These are phyloP conservation scores for Sinhomidia bicolor DNA, from an alignment of 2,888 invertebrate species.

Conservation along the genomic window DNA sequence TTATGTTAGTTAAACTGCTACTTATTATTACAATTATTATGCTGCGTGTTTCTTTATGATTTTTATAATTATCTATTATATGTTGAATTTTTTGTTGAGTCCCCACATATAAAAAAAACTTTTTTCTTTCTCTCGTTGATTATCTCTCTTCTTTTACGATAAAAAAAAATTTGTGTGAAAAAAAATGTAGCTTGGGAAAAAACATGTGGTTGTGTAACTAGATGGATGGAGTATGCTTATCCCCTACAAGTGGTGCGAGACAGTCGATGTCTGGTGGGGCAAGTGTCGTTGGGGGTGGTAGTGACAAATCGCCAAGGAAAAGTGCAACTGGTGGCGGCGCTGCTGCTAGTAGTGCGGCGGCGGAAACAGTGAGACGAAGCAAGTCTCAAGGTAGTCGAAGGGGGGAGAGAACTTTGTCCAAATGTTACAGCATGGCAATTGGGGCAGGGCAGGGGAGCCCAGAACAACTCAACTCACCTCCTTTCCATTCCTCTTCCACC, in stretches of 20 bases:
- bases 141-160: neutral
- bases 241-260: constrained; percentile 83
- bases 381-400: constrained; percentile 95
- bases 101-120: neutral
- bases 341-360: constrained; percentile 82
- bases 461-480: constrained; percentile 76
- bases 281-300: constrained; percentile 80
- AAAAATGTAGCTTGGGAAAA: constrained; percentile 28
- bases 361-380: constrained; percentile 89
- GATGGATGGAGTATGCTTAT: constrained; percentile 91
- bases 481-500: constrained; percentile 72
- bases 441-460: constrained; percentile 79
- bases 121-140: neutral
- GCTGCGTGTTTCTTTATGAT: neutral
- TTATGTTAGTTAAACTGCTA: too few species aligned
- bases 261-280: constrained; percentile 77
- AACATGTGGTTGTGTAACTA: constrained; percentile 81
- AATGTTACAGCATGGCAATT: constrained; percentile 91
- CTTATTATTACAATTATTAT: too few species aligned
- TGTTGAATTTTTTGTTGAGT: constrained; percentile 26
- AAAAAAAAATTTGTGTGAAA: constrained; percentile 17
- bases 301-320: constrained; percentile 80
- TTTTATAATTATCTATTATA: neutral
- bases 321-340: constrained; percentile 74
- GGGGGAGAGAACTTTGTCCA: constrained; percentile 87